Evolutionary conservation across 2,888 invertebrate species (phyloP), one percentile per base, ranked within the genome.

Genomic region (Mythimna albipuncta): DNA sequence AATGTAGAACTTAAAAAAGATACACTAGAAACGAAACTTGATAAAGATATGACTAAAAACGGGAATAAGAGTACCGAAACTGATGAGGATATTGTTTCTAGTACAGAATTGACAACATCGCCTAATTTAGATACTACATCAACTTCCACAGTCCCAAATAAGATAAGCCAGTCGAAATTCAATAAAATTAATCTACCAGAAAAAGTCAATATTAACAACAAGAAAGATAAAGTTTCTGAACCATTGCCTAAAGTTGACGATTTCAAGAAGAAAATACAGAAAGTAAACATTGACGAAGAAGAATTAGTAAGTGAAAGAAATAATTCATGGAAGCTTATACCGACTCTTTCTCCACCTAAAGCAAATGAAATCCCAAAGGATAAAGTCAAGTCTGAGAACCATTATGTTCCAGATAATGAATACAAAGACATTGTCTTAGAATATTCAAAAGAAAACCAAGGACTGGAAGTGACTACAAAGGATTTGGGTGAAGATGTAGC

Each of bases 381-480:
- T n/a, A 95, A 93, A 81, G 75, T 90, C 0, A 95, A 95, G 87
- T 86, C 89, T 62, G 93, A 94, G 44, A 90, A 83, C 55, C 88
- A 91, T 66, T 87, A 87, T 44, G 80, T 77, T 41, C 81, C 90
- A 55, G 93, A 92, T 55, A 90, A 85, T 63, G 91, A 91, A 6
- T 85, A 93, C 64, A 96, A 96, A 89, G 91, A 95, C 69, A 93
- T 96, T 61, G 79, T 94, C 32, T 88, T 96, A 74, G 95, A 96
- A 47, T 92, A 92, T 85, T 94, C 94, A 1, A 92, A 94, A 79
- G 95, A 95, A 91, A 96, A 96, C 67, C 97, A 97, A 83, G 98
- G 98, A 0, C 93, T 98, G 38, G 98, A 98, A 91, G 98, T 97
- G 2, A 98, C 98, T 38, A 97, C 98, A 0, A 96, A 97, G 67